These are phyloP conservation scores for Craterocephalus amniculus DNA, from an alignment of 2,797 vertebrate species.

Conservation along the genomic window DNA sequence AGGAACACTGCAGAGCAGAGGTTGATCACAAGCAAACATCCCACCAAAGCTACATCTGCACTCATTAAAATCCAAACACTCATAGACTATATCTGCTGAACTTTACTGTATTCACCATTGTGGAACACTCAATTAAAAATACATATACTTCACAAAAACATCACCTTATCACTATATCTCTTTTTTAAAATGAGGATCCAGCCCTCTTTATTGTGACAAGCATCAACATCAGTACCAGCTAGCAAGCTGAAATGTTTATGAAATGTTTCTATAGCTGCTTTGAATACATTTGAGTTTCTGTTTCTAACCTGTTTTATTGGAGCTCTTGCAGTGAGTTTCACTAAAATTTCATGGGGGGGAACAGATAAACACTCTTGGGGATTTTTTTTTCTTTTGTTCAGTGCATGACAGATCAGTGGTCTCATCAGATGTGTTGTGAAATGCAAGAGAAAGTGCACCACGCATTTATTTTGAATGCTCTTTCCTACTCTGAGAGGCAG, in stretches of 20 bases:
- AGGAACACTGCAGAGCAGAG: constrained; percentile 6
- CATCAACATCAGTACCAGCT: constrained; percentile 16
- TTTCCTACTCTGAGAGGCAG: neutral
- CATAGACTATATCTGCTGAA: constrained; percentile 3
- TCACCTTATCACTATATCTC: constrained; percentile 8
- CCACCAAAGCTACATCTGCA: constrained; percentile 27
- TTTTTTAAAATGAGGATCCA: constrained; percentile 60
- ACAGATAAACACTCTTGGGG: neutral
- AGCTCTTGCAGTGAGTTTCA: neutral
- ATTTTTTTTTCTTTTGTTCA: neutral
- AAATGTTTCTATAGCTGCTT: constrained; percentile 37
- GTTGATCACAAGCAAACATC: constrained; percentile 18
- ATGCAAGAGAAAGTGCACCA: neutral
- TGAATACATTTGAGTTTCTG: constrained; percentile 15
- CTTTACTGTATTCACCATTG: constrained; percentile 25
- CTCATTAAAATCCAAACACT: constrained; percentile 17
- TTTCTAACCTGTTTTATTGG: neutral
- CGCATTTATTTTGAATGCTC: neutral
- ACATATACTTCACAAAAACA: constrained; percentile 41
- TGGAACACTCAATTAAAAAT: constrained; percentile 26
- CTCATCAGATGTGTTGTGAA: constrained; percentile 8
- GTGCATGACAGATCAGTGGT: neutral
- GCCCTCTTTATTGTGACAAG: constrained; percentile 49
- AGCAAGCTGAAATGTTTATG: constrained; percentile 30
- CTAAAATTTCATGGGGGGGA: neutral